Base-by-base conservation (phyloP, 2,888 invertebrate species). In the Heliconius ethilla region DNA sequence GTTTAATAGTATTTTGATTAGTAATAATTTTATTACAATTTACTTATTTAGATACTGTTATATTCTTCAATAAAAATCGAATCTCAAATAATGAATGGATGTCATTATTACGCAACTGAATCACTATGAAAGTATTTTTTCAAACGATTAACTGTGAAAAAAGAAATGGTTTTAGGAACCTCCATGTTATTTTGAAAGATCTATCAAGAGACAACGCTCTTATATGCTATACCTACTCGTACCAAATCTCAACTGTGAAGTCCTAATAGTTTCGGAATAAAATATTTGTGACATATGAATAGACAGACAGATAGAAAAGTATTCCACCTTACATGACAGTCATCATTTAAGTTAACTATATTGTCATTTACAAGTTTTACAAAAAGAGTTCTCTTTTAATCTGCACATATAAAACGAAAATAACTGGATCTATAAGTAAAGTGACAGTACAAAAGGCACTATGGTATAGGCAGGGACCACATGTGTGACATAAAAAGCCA, bases 401-500 rank as follows among this genome's bases (percentile, higher is more conserved):
- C 40, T 27, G 13, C 18, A 40, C 10, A 40, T 45, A 40, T 11
- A 69, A 69, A 69, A 69, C 25, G 25, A 45, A 40, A 69, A 45
- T 15, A 45, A 69, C 40, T 69, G n/a, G 40, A 9, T 59, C 29
- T 70, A 51, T 29, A 40, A 33, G 63, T 72, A 15, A 72, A 72
- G 72, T 72, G 63, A 74, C 74, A 74, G 40, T 63, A 65, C 22
- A 74, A 74, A 74, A 70, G 45, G 51, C 59, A 1, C 25, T 37
- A 25, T 59, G 29, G 29, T 3, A 29, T 29, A 29, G 29, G 25
- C 70, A 70, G 62, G 51, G 13, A 40, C 45, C 70, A 45, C 74
- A 29, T 74, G 45, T 65, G 74, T 63, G 62, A 62, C 70, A 77
- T 67, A 78, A 78, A 79, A 78, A 77, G 77, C 40, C 55, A 73